Base-by-base conservation (phyloP, 2,888 invertebrate genomes). In the Busseola fusca region DNA sequence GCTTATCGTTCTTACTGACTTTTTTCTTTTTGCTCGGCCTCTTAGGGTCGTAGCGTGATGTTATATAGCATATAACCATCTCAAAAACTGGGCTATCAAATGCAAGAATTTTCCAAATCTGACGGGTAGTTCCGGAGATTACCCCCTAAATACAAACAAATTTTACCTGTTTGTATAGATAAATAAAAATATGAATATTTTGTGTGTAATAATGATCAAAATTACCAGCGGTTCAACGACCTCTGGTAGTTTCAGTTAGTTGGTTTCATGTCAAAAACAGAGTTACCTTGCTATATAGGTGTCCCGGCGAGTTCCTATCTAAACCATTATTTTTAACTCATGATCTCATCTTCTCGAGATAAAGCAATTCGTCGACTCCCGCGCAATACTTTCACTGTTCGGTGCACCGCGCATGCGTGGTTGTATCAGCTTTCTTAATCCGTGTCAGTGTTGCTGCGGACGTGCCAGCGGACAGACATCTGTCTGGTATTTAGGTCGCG, bases 351-450 rank as follows among this genome's bases (percentile, higher is more conserved):
- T 68, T 58, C 27, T 21, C 12, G 50, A 77, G 72, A 69, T 57
- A 72, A 59, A 69, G 27, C 25, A 52, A 76, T 71, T 76, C 42
- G 45, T 59, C 60, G 37, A 37, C 58, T 58, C 65, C 25, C 27
- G 74, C 37, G 69, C 66, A 72, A 50, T 64, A 81, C 81, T 81
- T 81, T 82, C 80, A 82, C 80, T 74, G 58, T 64, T 76, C 72
- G 56, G 30, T 74, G 79, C 76, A 79, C 72, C 21, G 66, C 52
- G 69, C 72, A 59, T 77, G 82, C 77, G 82, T 80, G 21, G 60
- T 57, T 78, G 69, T 74, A 73, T 54, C 62, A 60, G 52, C 67
- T 74, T 74, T 68, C 74, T 70, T 72, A 66, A 78, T 60, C 45
- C 25, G 50, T 48, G 57, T 72, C 72, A 84, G 71, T 82, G 69